A percentile compares a stretch with the other conserved stretches of the same genome.
Conservation (phyloP, 1,140 invertebrate genomes). For the Sipha flava region DNA sequence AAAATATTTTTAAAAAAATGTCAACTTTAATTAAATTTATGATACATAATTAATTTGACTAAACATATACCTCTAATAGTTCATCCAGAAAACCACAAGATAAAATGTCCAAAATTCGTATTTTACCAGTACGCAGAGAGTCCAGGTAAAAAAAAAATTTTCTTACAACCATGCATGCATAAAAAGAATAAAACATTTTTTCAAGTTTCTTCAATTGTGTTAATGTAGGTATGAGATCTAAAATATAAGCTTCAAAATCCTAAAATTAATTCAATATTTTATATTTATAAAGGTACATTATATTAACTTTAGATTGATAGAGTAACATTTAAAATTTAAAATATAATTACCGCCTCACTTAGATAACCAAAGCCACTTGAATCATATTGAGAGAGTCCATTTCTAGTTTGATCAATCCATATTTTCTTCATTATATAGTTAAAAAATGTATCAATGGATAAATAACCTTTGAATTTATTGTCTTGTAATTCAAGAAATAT, state of each 20-base stretch:
- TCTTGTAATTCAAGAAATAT: slow-evolving; percentile 80
- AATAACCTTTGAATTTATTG: slow-evolving; percentile 69
- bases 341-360: slow-evolving; percentile 64
- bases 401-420: slow-evolving; percentile 86
- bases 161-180: slow-evolving; percentile 87
- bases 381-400: slow-evolving; percentile 88
- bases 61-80: slow-evolving; percentile 61
- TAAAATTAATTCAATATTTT: no score
- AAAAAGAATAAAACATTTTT: slow-evolving; percentile 91
- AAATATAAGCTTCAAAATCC: slow-evolving; percentile 92
- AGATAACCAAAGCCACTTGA: slow-evolving; percentile 85
- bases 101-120: slow-evolving; percentile 84
- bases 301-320: neutral
- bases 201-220: slow-evolving; percentile 81
- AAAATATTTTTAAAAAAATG: no score
- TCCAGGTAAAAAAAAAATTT: slow-evolving; percentile 96
- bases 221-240: slow-evolving; percentile 83
- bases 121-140: slow-evolving; percentile 72
- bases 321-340: neutral
- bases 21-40: neutral
- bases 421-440: slow-evolving; percentile 93
- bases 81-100: slow-evolving; percentile 88
- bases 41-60: neutral
- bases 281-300: no score
- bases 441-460: slow-evolving; percentile 76